A percentile compares a stretch with the other conserved stretches of the same genome.
Evolutionary conservation across 2,797 vertebrate genomes (phyloP).

Genomic region (Poecilia gillii): DNA sequence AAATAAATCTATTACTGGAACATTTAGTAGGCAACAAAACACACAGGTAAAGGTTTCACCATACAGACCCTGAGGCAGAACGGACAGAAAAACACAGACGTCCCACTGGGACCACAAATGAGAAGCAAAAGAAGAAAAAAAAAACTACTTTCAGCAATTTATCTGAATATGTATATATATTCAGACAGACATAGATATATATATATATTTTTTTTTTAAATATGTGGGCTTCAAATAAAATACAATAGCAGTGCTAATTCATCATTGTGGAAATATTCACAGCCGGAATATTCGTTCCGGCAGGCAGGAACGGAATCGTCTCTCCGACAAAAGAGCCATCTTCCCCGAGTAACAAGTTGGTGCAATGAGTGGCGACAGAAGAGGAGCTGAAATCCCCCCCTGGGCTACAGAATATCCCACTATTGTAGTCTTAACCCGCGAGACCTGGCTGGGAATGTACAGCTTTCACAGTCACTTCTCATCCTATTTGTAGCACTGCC

Average conservation of each 20-base stretch:
- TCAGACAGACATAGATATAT: too few relatives aligned
- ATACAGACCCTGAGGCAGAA: constrained; percentile 62
- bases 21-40: neutral
- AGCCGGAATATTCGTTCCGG: constrained; percentile 47
- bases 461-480: constrained; percentile 88
- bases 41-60: constrained; percentile 49
- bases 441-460: constrained; percentile 88
- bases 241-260: constrained; percentile 72
- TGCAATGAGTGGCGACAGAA: constrained; percentile 85
- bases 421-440: constrained; percentile 88
- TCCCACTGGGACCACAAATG: neutral
- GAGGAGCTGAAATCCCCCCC: constrained; percentile 81
- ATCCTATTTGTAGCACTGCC: constrained; percentile 87
- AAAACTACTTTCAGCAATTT: neutral
- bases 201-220: neutral
- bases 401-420: constrained; percentile 87
- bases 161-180: too few relatives aligned
- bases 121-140: neutral
- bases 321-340: constrained; percentile 83
- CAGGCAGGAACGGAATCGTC: constrained; percentile 66
- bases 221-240: constrained; percentile 7
- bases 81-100: constrained; percentile 17
- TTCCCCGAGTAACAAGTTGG: constrained; percentile 86
- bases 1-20: neutral
- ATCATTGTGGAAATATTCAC: constrained; percentile 81